Conservation (phyloP, 1,140 invertebrate species). For the Scaptomyza hsui region DNA sequence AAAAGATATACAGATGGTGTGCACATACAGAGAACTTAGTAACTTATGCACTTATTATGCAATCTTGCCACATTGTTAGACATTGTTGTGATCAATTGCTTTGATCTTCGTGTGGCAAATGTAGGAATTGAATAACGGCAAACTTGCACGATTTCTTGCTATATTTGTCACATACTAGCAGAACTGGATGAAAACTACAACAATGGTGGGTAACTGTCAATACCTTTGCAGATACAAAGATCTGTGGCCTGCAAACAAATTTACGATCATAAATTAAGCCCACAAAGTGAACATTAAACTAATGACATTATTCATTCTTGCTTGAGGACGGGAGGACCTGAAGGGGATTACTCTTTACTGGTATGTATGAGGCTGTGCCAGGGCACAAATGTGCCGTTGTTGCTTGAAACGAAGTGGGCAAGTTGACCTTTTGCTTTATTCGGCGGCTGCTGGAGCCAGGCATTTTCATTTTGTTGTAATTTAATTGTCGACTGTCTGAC, state of each 20-base stretch:
- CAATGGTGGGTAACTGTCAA: constrained; percentile 60
- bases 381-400: constrained; percentile 52
- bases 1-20: too few relatives aligned
- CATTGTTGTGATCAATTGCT: constrained; percentile 65
- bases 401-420: constrained; percentile 22
- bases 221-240: constrained; percentile 10
- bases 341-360: too few relatives aligned
- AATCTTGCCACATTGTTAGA: constrained; percentile 1
- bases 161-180: constrained; percentile 38
- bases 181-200: constrained; percentile 10
- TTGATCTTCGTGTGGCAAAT: constrained; percentile 54
- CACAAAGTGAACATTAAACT: constrained; percentile 56
- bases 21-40: too few relatives aligned
- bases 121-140: constrained; percentile 26
- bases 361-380: constrained; percentile 22
- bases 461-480: constrained; percentile 60
- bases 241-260: constrained; percentile 57
- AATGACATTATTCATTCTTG: constrained; percentile 67
- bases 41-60: background rate
- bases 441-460: constrained; percentile 45
- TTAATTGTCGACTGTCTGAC: constrained; percentile 73
- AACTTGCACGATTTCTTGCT: constrained; percentile 35
- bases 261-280: constrained; percentile 70
- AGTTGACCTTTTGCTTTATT: constrained; percentile 73
- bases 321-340: too few relatives aligned